Conservation (phyloP, 2,888 invertebrate species). For the Furcula furcula region DNA sequence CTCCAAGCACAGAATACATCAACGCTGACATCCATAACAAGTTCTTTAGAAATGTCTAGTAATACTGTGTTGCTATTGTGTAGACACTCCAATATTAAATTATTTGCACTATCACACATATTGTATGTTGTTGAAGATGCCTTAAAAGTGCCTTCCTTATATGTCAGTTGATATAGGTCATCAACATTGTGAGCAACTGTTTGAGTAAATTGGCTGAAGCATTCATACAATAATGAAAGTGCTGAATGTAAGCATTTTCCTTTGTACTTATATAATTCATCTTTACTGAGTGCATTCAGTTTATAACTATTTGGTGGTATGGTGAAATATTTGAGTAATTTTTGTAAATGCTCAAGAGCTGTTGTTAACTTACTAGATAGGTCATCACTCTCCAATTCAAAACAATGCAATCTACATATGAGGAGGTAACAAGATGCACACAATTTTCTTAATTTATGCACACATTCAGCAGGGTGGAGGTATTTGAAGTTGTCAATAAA, state of each 20-base stretch:
- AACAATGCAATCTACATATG: slow-evolving; percentile 55
- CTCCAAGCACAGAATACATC: slow-evolving; percentile 74
- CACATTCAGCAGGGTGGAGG: slow-evolving; percentile 48
- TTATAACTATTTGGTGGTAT: slow-evolving; percentile 55
- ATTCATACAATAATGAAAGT: slow-evolving; percentile 42
- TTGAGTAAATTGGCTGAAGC: slow-evolving; percentile 44
- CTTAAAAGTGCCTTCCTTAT: slow-evolving; percentile 36
- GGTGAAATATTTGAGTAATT: slow-evolving; percentile 51
- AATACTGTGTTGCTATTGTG: slow-evolving; percentile 47
- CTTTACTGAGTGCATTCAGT: slow-evolving; percentile 44
- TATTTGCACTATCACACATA: slow-evolving; percentile 41
- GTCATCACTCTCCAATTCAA: slow-evolving; percentile 35
- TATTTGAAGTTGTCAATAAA: slow-evolving; percentile 61
- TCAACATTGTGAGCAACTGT: slow-evolving; percentile 35
- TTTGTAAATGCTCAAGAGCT: slow-evolving; percentile 47
- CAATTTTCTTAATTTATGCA: slow-evolving; percentile 45
- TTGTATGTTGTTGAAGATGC: slow-evolving; percentile 25
- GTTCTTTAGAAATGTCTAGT: slow-evolving; percentile 52
- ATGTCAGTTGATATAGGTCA: slow-evolving; percentile 51
- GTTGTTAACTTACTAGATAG: slow-evolving; percentile 26
- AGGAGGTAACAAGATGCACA: slow-evolving; percentile 51
- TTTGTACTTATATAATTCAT: slow-evolving; percentile 53
- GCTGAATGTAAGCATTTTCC: slow-evolving; percentile 50
- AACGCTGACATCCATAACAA: slow-evolving; percentile 66
- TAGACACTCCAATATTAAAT: slow-evolving; percentile 43